These are phyloP conservation scores for Salmo trutta DNA, from an alignment of 2,797 vertebrate species.

Conservation along the genomic window DNA sequence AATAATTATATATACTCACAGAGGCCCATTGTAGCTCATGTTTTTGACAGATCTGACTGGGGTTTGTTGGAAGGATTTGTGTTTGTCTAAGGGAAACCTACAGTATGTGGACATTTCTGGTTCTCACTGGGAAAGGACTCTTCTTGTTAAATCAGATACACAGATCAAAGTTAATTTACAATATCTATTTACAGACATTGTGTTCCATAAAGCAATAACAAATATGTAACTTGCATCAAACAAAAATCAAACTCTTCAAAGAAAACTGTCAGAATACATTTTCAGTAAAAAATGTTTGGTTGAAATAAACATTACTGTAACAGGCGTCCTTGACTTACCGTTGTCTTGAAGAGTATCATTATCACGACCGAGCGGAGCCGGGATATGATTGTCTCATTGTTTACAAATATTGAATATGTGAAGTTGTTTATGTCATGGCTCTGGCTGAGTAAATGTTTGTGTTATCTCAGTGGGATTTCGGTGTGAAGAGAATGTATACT, in stretches of 20 bases:
- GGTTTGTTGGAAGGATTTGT: conserved; percentile 18
- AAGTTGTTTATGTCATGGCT: conserved; percentile 41
- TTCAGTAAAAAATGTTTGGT: conserved; percentile 37
- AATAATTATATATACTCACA: conserved; percentile 65
- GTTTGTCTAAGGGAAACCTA: background rate
- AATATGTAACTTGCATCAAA: conserved; percentile 31
- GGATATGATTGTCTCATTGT: conserved; percentile 13
- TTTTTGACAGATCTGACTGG: conserved; percentile 38
- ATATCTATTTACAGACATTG: conserved; percentile 58
- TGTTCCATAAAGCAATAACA: conserved; percentile 32
- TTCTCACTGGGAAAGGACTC: background rate
- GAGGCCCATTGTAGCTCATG: conserved; percentile 62
- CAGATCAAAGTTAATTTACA: background rate
- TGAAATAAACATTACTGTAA: conserved; percentile 38
- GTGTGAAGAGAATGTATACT: background rate
- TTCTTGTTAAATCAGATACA: background rate
- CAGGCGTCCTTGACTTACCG: conserved; percentile 12
- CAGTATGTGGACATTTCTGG: background rate
- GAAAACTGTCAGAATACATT: conserved; percentile 38
- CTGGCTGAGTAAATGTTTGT: conserved; percentile 35
- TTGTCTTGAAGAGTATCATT: conserved; percentile 19
- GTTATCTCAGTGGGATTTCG: background rate
- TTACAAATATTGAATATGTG: conserved; percentile 32
- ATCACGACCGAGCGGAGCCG: conserved; percentile 4
- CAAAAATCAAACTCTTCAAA: background rate